These are phyloP conservation scores for Laticauda laticaudata DNA, from an alignment of 2,113 vertebrate species.

Conservation along the genomic window DNA sequence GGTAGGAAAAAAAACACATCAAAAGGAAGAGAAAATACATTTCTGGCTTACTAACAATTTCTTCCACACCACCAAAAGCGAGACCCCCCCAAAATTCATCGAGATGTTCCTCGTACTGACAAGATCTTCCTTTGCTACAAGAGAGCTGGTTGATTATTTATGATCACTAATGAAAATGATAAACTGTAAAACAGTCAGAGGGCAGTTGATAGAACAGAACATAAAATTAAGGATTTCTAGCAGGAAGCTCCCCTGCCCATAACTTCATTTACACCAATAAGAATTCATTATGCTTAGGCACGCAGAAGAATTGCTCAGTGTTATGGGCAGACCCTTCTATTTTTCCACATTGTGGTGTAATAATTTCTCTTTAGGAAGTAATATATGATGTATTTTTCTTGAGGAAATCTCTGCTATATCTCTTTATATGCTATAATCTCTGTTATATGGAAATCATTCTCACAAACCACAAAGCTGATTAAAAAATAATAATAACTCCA, in stretches of 20 bases:
- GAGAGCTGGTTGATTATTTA: slow-evolving; percentile 3
- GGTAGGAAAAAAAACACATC: neutral
- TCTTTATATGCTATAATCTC: too few relatives aligned
- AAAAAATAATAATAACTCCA: neutral
- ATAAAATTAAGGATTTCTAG: neutral
- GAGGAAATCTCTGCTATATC: neutral
- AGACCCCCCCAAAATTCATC: neutral
- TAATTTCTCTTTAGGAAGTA: neutral
- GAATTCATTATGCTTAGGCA: neutral
- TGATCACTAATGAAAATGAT: slow-evolving; percentile 5
- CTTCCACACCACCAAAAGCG: neutral
- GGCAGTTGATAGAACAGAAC: neutral
- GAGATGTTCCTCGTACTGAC: neutral
- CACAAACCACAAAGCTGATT: neutral
- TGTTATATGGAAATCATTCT: neutral
- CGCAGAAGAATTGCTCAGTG: neutral
- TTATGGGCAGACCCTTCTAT: neutral
- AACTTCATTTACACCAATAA: neutral
- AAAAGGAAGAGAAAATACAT: neutral
- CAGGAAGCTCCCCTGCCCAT: neutral
- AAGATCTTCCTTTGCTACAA: neutral
- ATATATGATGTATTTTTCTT: neutral
- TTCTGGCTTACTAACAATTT: neutral
- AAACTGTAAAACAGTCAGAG: neutral
- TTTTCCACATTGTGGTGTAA: neutral